Evolutionary conservation across 1,140 invertebrate genomes (phyloP).

Genomic region (Anastrepha ludens): DNA sequence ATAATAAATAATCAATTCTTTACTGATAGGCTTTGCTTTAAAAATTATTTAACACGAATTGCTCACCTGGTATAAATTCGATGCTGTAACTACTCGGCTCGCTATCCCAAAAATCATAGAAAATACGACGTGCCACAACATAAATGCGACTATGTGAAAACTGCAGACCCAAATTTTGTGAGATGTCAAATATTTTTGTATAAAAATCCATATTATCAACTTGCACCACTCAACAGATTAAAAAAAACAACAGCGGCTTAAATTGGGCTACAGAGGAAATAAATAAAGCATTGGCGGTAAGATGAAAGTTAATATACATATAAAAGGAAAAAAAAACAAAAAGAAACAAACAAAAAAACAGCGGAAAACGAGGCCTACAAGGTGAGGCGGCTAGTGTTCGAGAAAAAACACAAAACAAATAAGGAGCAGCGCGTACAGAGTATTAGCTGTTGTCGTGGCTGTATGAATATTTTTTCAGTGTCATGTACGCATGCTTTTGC

Average conservation of each 20-base stretch:
- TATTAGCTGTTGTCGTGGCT: neutral
- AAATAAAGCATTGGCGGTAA: neutral
- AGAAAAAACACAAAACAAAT: neutral
- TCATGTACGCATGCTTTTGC: too few relatives aligned
- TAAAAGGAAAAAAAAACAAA: neutral
- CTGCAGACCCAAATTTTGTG: slow-evolving; percentile 56
- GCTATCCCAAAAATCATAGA: slow-evolving; percentile 58
- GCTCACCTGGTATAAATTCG: slow-evolving; percentile 56
- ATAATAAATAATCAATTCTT: too few relatives aligned
- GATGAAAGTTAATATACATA: too few relatives aligned
- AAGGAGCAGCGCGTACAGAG: neutral
- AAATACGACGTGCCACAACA: slow-evolving; percentile 56
- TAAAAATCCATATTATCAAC: slow-evolving; percentile 56
- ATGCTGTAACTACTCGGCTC: slow-evolving; percentile 59
- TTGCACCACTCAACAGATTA: neutral
- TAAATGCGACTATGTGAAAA: slow-evolving; percentile 56
- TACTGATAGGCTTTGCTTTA: too few relatives aligned
- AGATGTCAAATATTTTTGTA: slow-evolving; percentile 57
- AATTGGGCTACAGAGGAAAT: neutral
- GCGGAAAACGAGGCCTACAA: neutral
- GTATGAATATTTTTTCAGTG: neutral
- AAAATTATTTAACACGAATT: too few relatives aligned
- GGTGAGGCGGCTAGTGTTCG: neutral
- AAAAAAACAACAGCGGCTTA: neutral
- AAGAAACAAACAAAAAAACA: neutral